Conservation (phyloP, 2,797 vertebrate species). For the Siniperca scherzeri region DNA sequence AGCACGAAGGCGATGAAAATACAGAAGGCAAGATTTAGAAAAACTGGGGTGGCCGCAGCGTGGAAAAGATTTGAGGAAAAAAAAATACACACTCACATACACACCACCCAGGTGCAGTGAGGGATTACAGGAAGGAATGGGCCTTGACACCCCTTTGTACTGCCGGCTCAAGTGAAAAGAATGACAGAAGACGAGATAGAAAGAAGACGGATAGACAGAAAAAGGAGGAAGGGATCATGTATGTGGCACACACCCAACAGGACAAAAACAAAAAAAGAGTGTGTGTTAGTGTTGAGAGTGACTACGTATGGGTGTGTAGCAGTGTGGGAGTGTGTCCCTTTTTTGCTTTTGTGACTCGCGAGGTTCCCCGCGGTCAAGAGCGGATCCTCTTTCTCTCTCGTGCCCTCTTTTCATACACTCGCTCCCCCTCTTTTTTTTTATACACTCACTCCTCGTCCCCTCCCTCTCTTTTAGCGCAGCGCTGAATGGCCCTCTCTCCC, state of each 20-base stretch:
- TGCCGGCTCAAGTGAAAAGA: conserved; percentile 54
- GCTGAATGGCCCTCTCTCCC: conserved; percentile 80
- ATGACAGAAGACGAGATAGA: conserved; percentile 45
- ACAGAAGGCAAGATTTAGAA: conserved; percentile 56
- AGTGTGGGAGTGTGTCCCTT: conserved; percentile 57
- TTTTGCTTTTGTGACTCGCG: conserved; percentile 69
- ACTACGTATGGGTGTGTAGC: conserved; percentile 52
- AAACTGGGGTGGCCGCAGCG: conserved; percentile 8
- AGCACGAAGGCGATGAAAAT: conserved; percentile 58
- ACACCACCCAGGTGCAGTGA: conserved; percentile 54
- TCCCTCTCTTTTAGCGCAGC: conserved; percentile 77
- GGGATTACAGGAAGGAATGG: conserved; percentile 67
- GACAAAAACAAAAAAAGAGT: conserved; percentile 25
- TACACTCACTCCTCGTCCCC: conserved; percentile 74
- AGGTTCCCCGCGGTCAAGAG: conserved; percentile 80
- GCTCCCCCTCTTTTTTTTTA: conserved; percentile 65
- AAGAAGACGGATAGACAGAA: conserved; percentile 24
- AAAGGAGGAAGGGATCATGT: conserved; percentile 50
- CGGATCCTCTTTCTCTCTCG: conserved; percentile 76
- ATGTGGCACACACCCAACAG: conserved; percentile 43
- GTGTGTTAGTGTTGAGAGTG: conserved; percentile 38
- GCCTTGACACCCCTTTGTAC: conserved; percentile 60
- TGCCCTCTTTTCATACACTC: conserved; percentile 79
- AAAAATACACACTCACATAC: conserved; percentile 23
- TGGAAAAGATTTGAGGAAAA: conserved; percentile 4